phyloP scores from a whole-genome alignment of 2,797 vertebrate species.

The Gouania willdenowi region DNA sequence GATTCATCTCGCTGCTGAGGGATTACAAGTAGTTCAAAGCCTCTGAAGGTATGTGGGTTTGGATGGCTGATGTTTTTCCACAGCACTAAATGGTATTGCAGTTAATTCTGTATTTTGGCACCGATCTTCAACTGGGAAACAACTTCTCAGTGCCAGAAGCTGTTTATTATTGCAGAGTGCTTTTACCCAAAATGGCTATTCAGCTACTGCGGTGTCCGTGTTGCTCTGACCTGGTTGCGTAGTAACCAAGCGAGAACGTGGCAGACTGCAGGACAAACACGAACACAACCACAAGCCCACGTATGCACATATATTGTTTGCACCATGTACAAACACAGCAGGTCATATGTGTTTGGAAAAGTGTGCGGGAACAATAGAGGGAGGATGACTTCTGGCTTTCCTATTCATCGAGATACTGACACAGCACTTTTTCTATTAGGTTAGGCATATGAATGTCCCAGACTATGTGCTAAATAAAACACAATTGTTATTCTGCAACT shows the following conservation, averaged over 20 bases:
- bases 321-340: slow-evolving; percentile 20
- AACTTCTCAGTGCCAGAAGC: slow-evolving; percentile 63
- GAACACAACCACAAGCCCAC: slow-evolving; percentile 1
- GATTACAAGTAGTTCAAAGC: slow-evolving; percentile 72
- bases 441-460: slow-evolving; percentile 29
- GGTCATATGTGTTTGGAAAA: slow-evolving; percentile 23
- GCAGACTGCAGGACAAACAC: slow-evolving; percentile 50
- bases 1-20: slow-evolving; percentile 56
- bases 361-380: slow-evolving; percentile 14
- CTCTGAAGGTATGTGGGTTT: slow-evolving; percentile 71
- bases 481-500: slow-evolving; percentile 27
- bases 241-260: slow-evolving; percentile 62
- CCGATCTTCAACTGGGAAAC: slow-evolving; percentile 66
- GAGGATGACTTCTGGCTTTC: slow-evolving; percentile 5
- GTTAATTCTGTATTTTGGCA: slow-evolving; percentile 73
- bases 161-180: slow-evolving; percentile 68
- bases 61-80: slow-evolving; percentile 70
- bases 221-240: slow-evolving; percentile 67
- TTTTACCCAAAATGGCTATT: slow-evolving; percentile 75
- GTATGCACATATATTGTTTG: neutral
- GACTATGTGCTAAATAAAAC: slow-evolving; percentile 33
- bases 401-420: slow-evolving; percentile 35
- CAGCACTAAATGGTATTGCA: slow-evolving; percentile 69
- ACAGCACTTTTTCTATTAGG: slow-evolving; percentile 41
- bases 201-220: slow-evolving; percentile 65